Conservation (phyloP, 2,797 vertebrate genomes). For the Tangara arthus region DNA sequence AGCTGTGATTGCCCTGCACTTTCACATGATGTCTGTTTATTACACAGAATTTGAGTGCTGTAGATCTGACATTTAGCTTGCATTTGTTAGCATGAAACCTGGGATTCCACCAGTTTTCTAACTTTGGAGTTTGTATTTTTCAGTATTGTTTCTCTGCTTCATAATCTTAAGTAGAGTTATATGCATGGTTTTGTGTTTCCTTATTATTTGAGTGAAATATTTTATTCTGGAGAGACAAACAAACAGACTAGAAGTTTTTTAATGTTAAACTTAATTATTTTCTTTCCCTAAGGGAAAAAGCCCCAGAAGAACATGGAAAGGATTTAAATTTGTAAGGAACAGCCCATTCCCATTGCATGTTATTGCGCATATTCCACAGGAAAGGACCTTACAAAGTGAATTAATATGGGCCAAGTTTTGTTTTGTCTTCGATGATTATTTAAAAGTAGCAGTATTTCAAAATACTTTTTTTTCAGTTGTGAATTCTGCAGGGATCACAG, state of each 20-base stretch:
- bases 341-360: neutral
- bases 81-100: constrained; percentile 33
- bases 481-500: neutral
- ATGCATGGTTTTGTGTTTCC: constrained; percentile 48
- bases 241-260: neutral
- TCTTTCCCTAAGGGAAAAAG: neutral
- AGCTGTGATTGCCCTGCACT: neutral
- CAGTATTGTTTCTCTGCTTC: neutral
- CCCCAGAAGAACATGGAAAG: neutral
- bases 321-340: neutral
- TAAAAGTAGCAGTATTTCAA: neutral
- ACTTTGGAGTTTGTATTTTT: neutral
- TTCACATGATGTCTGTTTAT: neutral
- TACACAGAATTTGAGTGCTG: neutral
- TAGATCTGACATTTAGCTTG: neutral
- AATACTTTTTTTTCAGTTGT: neutral
- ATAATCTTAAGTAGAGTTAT: constrained; percentile 12
- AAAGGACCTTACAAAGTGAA: neutral
- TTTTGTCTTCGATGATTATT: neutral
- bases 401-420: neutral
- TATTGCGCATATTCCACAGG: neutral
- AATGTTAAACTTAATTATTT: neutral
- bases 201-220: neutral
- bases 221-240: constrained; percentile 16
- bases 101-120: neutral